Percentiles rank a stretch among this genome's conserved stretches.
Conservation (phyloP, 2,113 vertebrate species). For the Psammodynastes pulverulentus region DNA sequence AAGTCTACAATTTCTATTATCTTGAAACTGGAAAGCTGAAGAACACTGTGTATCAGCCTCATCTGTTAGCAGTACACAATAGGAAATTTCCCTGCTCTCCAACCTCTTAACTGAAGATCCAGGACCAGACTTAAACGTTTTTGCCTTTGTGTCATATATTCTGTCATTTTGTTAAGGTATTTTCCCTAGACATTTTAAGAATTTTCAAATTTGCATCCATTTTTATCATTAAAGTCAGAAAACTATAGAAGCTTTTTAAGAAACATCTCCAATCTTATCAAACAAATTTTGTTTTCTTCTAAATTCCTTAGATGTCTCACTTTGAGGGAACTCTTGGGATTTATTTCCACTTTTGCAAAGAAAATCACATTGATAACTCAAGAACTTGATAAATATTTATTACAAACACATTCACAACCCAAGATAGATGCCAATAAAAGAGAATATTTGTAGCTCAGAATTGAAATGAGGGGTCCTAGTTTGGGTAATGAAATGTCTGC, state of each 20-base stretch:
- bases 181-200: not conserved
- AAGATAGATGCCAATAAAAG: not conserved
- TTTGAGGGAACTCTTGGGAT: not conserved
- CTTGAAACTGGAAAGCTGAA: not conserved
- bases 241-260: not conserved
- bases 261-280: not conserved
- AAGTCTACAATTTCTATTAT: not conserved
- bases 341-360: not conserved
- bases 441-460: not conserved
- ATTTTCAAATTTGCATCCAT: not conserved
- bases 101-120: not conserved
- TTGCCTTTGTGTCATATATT: not conserved
- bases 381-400: not conserved
- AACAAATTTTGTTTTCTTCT: not conserved
- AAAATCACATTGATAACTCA: not conserved
- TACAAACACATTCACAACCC: not conserved
- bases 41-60: not conserved
- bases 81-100: not conserved
- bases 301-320: not conserved
- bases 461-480: not conserved
- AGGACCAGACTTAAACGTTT: not conserved
- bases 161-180: too few species aligned
- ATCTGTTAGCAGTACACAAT: not conserved
- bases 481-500: too few species aligned
- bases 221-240: not conserved